Conservation (phyloP, 1,140 invertebrate genomes). For the Ceratina calcarata region DNA sequence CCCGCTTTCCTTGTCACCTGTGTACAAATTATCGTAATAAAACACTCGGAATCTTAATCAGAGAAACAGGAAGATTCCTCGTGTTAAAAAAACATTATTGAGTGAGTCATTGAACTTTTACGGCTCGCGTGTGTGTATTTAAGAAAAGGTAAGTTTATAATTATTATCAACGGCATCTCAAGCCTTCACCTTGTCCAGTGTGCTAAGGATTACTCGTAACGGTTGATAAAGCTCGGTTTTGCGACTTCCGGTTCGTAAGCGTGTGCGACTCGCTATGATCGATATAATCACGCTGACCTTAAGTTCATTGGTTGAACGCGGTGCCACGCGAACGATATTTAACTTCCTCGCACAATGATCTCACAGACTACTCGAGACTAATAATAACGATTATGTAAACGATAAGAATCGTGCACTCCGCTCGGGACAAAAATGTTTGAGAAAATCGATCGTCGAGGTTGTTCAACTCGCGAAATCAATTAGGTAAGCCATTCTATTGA, state of each 20-base stretch:
- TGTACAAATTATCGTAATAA: slow-evolving; percentile 21
- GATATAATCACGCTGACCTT: slow-evolving; percentile 32
- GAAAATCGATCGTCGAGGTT: slow-evolving; percentile 24
- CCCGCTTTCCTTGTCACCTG: slow-evolving; percentile 45
- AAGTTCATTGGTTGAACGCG: slow-evolving; percentile 17
- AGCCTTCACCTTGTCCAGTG: neutral
- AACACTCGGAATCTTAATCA: neutral
- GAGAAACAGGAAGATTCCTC: neutral
- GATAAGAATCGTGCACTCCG: neutral
- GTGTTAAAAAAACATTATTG: neutral
- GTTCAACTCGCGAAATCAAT: slow-evolving; percentile 21
- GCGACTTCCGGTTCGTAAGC: neutral
- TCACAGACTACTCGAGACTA: neutral
- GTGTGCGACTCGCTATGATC: neutral
- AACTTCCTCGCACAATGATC: neutral
- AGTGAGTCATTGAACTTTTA: neutral
- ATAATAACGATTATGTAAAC: neutral
- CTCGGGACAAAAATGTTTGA: neutral
- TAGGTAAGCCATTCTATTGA: neutral
- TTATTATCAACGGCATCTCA: neutral
- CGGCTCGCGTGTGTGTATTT: neutral
- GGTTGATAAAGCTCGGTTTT: slow-evolving; percentile 13
- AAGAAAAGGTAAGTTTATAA: neutral
- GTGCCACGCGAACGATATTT: neutral
- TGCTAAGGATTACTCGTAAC: neutral